Evolutionary conservation across 2,113 vertebrate genomes (phyloP).

Genomic region (Ia io): DNA sequence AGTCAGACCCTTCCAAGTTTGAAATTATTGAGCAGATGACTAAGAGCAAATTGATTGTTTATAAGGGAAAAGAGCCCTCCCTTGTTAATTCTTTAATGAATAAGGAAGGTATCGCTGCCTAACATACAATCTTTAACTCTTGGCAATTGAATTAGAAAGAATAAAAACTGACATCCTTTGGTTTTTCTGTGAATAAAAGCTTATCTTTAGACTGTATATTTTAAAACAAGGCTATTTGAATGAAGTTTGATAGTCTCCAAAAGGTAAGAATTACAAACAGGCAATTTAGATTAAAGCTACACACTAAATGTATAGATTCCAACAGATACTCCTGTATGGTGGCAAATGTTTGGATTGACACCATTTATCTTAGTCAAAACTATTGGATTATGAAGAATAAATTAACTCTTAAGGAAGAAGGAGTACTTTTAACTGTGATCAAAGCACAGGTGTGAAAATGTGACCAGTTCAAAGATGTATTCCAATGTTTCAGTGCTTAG

Average conservation of each 20-base stretch:
- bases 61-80: neutral
- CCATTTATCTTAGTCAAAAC: neutral
- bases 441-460: neutral
- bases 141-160: slow-evolving; percentile 14
- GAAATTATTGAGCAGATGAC: neutral
- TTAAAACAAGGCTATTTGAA: neutral
- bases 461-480: neutral
- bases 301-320: neutral
- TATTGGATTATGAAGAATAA: neutral
- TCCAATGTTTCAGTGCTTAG: neutral
- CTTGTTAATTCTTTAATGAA: neutral
- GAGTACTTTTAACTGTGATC: neutral
- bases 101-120: neutral
- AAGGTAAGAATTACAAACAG: neutral
- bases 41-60: neutral
- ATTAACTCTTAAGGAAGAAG: neutral
- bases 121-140: slow-evolving; percentile 15
- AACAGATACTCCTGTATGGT: neutral
- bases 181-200: neutral
- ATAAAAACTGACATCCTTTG: neutral
- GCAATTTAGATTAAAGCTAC: neutral
- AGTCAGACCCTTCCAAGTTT: neutral
- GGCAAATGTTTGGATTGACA: neutral
- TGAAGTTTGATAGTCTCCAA: neutral
- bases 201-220: neutral